Conservation (phyloP, 2,888 invertebrate species). For the Argyra leucocephala region DNA sequence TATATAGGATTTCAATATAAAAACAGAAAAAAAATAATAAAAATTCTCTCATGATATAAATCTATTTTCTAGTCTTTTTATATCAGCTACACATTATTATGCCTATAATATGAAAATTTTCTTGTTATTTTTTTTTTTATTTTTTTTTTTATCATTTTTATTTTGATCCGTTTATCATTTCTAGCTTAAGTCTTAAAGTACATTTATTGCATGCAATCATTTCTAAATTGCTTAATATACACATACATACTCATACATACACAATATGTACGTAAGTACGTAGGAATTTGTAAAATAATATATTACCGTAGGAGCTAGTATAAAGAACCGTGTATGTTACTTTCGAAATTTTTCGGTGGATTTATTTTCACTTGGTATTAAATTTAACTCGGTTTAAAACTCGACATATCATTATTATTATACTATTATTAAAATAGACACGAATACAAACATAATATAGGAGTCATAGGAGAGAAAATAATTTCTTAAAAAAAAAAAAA, state of each 20-base stretch:
- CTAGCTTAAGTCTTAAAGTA: conserved; percentile 4
- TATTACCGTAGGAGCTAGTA: not conserved
- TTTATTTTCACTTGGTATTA: conserved; percentile 1
- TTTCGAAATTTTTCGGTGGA: not conserved
- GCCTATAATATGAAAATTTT: not conserved
- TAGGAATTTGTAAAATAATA: not conserved
- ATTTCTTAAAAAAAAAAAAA: not conserved
- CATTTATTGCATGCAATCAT: conserved; percentile 12
- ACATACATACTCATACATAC: not conserved
- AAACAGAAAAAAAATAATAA: too few relatives aligned
- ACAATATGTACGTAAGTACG: not conserved
- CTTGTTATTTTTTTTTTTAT: not conserved
- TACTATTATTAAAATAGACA: too few relatives aligned
- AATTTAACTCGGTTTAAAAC: not conserved
- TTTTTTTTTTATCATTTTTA: not conserved
- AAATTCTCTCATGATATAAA: not conserved
- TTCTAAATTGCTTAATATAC: conserved; percentile 8
- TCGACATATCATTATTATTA: not conserved
- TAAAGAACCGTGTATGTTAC: too few relatives aligned
- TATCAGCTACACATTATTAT: not conserved
- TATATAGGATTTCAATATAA: too few relatives aligned
- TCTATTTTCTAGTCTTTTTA: not conserved
- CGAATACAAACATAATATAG: too few relatives aligned
- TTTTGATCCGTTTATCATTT: not conserved
- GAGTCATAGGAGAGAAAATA: not conserved